A percentile compares a stretch with the other conserved stretches of the same genome.
These are phyloP conservation scores for Drosophila kuntzei DNA, from an alignment of 2,888 invertebrate genomes.

Conservation along the genomic window DNA sequence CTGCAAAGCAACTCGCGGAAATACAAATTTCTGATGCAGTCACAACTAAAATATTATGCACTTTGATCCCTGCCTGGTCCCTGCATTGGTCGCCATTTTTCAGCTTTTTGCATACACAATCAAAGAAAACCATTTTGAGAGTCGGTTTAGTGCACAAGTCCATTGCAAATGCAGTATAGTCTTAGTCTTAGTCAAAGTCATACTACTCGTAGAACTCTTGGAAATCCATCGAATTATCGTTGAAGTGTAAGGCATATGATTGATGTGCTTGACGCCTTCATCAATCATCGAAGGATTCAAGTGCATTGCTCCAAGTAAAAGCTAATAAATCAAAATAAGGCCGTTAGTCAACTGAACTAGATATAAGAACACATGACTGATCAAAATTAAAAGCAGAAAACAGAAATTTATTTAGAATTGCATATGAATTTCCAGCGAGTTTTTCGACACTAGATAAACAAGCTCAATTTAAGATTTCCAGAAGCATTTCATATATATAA, in stretches of 20 bases:
- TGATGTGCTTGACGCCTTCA: slow-evolving; percentile 49
- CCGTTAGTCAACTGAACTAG: slow-evolving; percentile 20
- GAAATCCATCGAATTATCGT: slow-evolving; percentile 60
- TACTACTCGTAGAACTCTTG: background rate
- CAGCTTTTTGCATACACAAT: slow-evolving; percentile 54
- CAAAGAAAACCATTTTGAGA: slow-evolving; percentile 24
- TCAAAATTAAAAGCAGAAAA: background rate
- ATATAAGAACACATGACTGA: background rate
- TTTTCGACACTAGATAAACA: background rate
- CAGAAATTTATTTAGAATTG: background rate
- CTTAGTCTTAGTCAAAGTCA: background rate
- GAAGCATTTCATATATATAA: too few relatives aligned
- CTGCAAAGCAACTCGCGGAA: slow-evolving; percentile 25
- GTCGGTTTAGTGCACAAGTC: background rate
- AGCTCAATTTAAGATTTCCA: background rate
- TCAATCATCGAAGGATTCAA: slow-evolving; percentile 53
- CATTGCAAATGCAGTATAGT: slow-evolving; percentile 16
- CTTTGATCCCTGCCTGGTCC: slow-evolving; percentile 37
- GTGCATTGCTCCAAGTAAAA: slow-evolving; percentile 34
- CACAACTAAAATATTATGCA: slow-evolving; percentile 51
- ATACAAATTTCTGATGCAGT: slow-evolving; percentile 28
- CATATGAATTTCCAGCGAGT: too few relatives aligned
- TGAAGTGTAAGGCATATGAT: slow-evolving; percentile 46
- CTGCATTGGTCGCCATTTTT: slow-evolving; percentile 11
- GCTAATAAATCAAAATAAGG: slow-evolving; percentile 45